phyloP scores from a whole-genome alignment of 2,113 vertebrate species.

The Mobula hypostoma region DNA sequence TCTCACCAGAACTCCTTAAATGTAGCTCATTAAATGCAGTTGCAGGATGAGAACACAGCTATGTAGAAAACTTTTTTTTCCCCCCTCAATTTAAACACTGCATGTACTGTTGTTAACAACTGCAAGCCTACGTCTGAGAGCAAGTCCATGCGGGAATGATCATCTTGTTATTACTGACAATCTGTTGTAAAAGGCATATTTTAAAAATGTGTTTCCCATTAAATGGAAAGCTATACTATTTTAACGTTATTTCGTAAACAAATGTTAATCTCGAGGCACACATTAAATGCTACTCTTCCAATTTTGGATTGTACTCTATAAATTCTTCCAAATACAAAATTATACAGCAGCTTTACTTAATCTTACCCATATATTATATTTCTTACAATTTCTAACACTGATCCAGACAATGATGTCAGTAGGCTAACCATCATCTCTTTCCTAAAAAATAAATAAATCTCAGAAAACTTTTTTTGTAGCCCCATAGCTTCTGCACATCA shows the following conservation, averaged over 20 bases:
- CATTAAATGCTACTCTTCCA: background rate
- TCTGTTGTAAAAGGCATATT: background rate
- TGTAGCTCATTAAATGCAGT: conserved; percentile 52
- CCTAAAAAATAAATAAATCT: background rate
- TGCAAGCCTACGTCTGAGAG: background rate
- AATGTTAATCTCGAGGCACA: background rate
- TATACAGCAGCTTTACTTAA: background rate
- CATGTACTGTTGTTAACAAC: conserved; percentile 50
- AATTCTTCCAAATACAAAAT: background rate
- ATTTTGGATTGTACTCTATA: background rate
- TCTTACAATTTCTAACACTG: background rate
- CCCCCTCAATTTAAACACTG: conserved; percentile 50
- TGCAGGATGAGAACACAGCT: conserved; percentile 49
- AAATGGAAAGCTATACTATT: background rate
- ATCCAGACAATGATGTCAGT: background rate
- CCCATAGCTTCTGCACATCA: background rate
- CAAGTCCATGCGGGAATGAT: conserved; percentile 19
- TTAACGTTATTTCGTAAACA: background rate
- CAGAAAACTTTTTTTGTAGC: background rate
- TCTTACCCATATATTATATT: background rate
- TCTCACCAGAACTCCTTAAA: conserved; percentile 42
- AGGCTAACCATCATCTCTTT: background rate
- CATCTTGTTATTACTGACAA: conserved; percentile 3
- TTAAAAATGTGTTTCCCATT: conserved; percentile 18
- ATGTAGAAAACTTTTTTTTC: conserved; percentile 51